Percentiles rank a stretch among this genome's conserved stretches.
These are phyloP conservation scores for Caenorhabditis sp. DNA, from an alignment of 2,888 invertebrate species.

Conservation along the genomic window DNA sequence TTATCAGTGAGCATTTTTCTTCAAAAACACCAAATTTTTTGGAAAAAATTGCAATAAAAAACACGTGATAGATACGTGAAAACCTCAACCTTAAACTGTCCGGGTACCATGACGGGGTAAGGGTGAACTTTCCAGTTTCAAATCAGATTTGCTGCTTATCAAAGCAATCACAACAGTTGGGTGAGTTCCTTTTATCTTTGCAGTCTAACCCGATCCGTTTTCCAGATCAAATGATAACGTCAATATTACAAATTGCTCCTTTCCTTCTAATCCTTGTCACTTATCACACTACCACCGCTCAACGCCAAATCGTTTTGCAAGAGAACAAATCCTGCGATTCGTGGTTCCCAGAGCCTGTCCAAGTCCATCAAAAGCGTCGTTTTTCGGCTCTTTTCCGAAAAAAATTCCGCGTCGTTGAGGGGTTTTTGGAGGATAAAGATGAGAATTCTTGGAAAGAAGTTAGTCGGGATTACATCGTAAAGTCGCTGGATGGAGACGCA, in stretches of 20 bases:
- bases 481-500: background rate
- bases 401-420: slow-evolving; percentile 21
- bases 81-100: too few species aligned
- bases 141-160: too few species aligned
- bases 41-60: too few species aligned
- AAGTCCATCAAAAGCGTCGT: background rate
- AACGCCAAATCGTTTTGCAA: background rate
- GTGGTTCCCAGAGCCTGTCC: slow-evolving; percentile 38
- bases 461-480: slow-evolving; percentile 7
- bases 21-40: too few species aligned
- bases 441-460: background rate
- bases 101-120: too few species aligned
- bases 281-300: background rate
- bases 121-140: too few species aligned
- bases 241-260: background rate
- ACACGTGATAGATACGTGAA: too few species aligned
- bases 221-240: background rate
- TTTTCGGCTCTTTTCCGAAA: background rate
- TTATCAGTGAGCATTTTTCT: too few species aligned
- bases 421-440: slow-evolving; percentile 12
- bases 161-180: too few species aligned
- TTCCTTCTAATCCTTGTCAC: background rate
- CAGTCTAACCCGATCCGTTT: background rate
- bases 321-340: background rate
- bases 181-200: background rate